Conservation (phyloP, 2,888 invertebrate species). For the Orthonevra nobilis region DNA sequence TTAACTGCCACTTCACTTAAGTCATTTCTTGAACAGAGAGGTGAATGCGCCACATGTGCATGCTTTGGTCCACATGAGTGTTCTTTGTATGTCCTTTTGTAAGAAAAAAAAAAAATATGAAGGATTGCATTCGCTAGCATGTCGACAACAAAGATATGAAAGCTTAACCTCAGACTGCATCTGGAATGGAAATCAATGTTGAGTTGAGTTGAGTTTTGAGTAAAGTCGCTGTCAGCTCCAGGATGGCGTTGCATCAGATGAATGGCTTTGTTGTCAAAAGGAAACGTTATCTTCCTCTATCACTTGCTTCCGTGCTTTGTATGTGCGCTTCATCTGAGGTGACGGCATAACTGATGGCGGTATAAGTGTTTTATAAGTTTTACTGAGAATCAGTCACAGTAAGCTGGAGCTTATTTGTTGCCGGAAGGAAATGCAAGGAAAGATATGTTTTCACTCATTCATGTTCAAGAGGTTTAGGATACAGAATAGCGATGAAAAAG, state of each 20-base stretch:
- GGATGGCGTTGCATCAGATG: background rate
- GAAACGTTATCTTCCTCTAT: constrained; percentile 1
- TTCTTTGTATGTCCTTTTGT: constrained; percentile 2
- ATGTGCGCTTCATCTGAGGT: constrained; percentile 1
- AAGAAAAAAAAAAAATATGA: constrained; percentile 41
- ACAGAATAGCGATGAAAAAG: no score
- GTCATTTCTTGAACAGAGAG: constrained; percentile 3
- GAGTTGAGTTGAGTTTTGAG: background rate
- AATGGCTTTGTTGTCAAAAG: constrained; percentile 29
- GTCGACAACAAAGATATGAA: constrained; percentile 27
- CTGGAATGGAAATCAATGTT: constrained; percentile 3
- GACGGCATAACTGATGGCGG: constrained; percentile 18
- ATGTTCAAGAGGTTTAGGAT: no score
- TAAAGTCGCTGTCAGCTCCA: constrained; percentile 18
- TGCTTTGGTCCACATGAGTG: background rate
- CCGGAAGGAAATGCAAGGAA: background rate
- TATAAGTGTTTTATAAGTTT: constrained; percentile 17
- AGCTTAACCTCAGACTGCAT: constrained; percentile 1
- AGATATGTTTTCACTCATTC: no score
- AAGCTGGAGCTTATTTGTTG: constrained; percentile 8
- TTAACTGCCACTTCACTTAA: background rate
- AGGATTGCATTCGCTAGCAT: constrained; percentile 37
- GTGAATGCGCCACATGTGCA: constrained; percentile 7
- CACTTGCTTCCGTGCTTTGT: background rate
- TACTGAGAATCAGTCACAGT: constrained; percentile 5